Base-by-base conservation (phyloP, 2,888 invertebrate genomes). In the Thelaira solivaga region DNA sequence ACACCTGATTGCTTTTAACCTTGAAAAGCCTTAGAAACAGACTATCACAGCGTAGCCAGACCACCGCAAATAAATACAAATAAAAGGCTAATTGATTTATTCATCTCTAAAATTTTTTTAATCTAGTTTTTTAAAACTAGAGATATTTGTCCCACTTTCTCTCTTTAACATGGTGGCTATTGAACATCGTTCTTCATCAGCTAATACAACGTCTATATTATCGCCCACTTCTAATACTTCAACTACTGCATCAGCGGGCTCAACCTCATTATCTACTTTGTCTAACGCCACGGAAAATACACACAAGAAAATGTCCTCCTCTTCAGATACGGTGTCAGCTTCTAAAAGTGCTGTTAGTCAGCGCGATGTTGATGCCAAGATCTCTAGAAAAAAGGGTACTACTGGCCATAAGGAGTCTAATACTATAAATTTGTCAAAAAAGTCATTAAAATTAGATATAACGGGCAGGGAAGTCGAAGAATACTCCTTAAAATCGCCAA, bases 361-460 rank as follows among this genome's bases (percentile, higher is more conserved):
- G 83, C 91, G 92, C 78, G 92, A 92, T 45, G 91, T 92, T 55
- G 92, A 92, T 82, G 89, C 92, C 49, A 88, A 90, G 85, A 90
- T 92, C 72, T 89, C 91, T 43, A 86, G 83, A 57, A 85, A 84
- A 11, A 78, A 78, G 7, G 5, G 24, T 8, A 43, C 51, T 7
- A 41, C 45, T 7, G 39, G 8, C n/a, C 81, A 84, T 68, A 82
- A 82, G 80, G 84, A 86, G 22, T 73, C 69, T 1, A 82, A 84
- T 59, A 85, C 84, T 55, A 82, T 86, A 61, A 86, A 88, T 71
- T 77, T 88, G 39, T 84, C 85, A 31, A 88, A 86, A 73, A 87
- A 87, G 80, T 85, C 87, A 4, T 83, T 89, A 10, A 88, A 88
- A 77, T 83, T 89, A 41, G 89, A 89, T 83, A 82, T 89, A 72